Evolutionary conservation across 2,888 invertebrate species (phyloP).

Genomic region (Tetramorium bicarinatum): DNA sequence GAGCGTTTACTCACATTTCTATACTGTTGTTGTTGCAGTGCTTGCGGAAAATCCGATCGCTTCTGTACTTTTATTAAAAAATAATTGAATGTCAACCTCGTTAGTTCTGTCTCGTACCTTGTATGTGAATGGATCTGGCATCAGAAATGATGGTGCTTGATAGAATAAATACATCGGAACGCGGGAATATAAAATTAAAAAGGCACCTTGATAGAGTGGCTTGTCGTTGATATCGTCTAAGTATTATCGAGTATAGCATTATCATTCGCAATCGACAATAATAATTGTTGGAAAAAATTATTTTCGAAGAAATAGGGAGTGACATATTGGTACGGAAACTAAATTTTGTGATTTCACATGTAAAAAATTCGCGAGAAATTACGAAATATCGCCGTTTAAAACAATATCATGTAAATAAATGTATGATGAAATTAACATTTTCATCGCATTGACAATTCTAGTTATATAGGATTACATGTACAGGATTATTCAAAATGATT

Average conservation of each 20-base stretch:
- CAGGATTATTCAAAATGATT: no score
- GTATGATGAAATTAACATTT: neutral
- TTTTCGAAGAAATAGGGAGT: neutral
- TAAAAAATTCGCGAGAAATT: constrained; percentile 8
- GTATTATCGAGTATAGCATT: constrained; percentile 26
- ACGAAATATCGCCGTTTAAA: neutral
- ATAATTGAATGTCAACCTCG: constrained; percentile 46
- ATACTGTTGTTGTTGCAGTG: neutral
- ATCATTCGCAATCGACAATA: constrained; percentile 10
- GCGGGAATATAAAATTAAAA: constrained; percentile 52
- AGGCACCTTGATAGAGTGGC: constrained; percentile 39
- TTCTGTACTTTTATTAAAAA: constrained; percentile 41
- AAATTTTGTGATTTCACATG: constrained; percentile 17
- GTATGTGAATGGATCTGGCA: constrained; percentile 40
- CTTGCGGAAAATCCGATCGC: neutral
- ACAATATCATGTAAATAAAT: neutral
- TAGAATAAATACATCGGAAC: constrained; percentile 26
- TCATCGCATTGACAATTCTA: neutral
- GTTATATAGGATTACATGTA: neutral
- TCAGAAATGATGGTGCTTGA: constrained; percentile 39
- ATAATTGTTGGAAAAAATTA: constrained; percentile 14
- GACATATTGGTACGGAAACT: neutral
- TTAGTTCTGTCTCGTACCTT: constrained; percentile 10
- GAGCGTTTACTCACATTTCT: neutral
- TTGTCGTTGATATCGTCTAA: constrained; percentile 41